These are phyloP conservation scores for Palloptera scutellata DNA, from an alignment of 2,888 invertebrate genomes.

Conservation along the genomic window DNA sequence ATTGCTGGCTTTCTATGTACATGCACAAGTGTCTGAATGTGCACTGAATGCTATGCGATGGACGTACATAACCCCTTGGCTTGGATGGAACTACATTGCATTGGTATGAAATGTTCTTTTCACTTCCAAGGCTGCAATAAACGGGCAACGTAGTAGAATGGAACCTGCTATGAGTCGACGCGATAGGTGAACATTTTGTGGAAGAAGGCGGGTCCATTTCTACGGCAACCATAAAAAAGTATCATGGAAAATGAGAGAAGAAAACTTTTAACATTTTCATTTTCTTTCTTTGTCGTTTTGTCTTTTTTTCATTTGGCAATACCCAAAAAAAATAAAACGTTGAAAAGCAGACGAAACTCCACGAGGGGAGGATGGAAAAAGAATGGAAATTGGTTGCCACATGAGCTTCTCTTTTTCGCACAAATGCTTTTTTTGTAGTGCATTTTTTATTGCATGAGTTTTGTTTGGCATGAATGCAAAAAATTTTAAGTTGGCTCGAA, in stretches of 20 bases:
- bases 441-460: too few relatives aligned
- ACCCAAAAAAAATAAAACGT: neutral
- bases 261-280: constrained; percentile 3
- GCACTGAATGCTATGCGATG: neutral
- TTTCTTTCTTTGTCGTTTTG: constrained; percentile 12
- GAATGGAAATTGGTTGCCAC: neutral
- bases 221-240: constrained; percentile 52
- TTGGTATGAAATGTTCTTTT: constrained; percentile 1
- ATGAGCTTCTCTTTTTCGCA: constrained; percentile 4
- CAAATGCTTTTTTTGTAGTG: too few relatives aligned
- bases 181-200: constrained; percentile 54
- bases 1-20: too few relatives aligned
- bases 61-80: neutral
- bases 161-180: constrained; percentile 32
- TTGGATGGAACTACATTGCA: neutral
- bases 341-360: neutral
- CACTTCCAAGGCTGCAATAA: constrained; percentile 31
- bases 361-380: constrained; percentile 6
- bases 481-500: too few relatives aligned
- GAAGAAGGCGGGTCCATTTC: constrained; percentile 61
- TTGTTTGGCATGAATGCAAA: too few relatives aligned
- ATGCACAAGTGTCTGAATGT: too few relatives aligned
- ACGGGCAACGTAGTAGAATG: constrained; percentile 4
- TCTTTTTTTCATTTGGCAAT: constrained; percentile 18
- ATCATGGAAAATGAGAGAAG: constrained; percentile 43